These are phyloP conservation scores for Conger conger DNA, from an alignment of 2,113 vertebrate species.

Conservation along the genomic window DNA sequence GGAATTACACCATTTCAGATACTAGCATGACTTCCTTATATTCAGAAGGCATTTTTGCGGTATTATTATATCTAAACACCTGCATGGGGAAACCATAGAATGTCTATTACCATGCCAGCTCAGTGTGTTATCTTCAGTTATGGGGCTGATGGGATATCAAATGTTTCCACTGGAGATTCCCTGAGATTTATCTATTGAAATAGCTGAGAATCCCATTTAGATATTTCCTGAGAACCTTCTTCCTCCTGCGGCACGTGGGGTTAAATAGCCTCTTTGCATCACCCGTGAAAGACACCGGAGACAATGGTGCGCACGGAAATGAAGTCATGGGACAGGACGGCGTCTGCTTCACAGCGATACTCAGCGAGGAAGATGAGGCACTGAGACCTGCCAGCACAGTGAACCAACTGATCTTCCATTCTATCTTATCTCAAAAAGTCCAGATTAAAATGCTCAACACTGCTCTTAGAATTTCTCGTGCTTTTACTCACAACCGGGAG, in stretches of 20 bases:
- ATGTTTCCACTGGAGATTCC: slow-evolving; percentile 56
- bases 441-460: slow-evolving; percentile 72
- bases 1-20: slow-evolving; percentile 57
- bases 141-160: slow-evolving; percentile 54
- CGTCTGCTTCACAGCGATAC: slow-evolving; percentile 36
- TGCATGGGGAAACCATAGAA: slow-evolving; percentile 41
- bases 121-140: slow-evolving; percentile 47
- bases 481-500: not conserved
- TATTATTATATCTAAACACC: slow-evolving; percentile 59
- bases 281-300: slow-evolving; percentile 59
- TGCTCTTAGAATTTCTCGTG: slow-evolving; percentile 42
- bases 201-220: slow-evolving; percentile 67
- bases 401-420: slow-evolving; percentile 68
- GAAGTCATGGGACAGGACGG: slow-evolving; percentile 61
- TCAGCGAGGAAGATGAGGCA: slow-evolving; percentile 60
- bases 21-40: slow-evolving; percentile 48
- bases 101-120: slow-evolving; percentile 60
- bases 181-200: slow-evolving; percentile 51
- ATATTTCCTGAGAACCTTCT: slow-evolving; percentile 56
- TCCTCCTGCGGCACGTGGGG: slow-evolving; percentile 13
- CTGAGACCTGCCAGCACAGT: slow-evolving; percentile 61
- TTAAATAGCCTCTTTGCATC: slow-evolving; percentile 56
- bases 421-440: slow-evolving; percentile 74
- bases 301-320: slow-evolving; percentile 58
- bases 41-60: slow-evolving; percentile 51